Evolutionary conservation across 1,140 invertebrate genomes (phyloP).

Genomic region (Neoseiulus cucumeris): DNA sequence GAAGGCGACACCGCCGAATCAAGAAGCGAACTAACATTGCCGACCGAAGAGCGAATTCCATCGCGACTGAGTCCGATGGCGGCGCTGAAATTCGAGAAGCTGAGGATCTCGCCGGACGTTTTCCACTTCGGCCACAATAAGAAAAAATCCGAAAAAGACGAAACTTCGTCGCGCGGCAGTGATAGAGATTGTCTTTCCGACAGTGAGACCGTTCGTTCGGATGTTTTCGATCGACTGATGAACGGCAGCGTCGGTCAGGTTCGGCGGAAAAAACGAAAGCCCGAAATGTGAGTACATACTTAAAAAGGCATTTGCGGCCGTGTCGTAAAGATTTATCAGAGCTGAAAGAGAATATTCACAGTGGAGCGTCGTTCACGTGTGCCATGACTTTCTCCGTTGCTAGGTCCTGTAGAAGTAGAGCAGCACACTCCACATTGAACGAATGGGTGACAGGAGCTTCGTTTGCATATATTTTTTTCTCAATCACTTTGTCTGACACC

Average conservation of each 20-base stretch:
- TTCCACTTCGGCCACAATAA: conserved; percentile 1
- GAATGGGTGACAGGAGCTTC: no score
- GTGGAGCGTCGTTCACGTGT: no score
- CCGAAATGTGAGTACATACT: no score
- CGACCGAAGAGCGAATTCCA: not conserved
- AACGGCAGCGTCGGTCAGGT: conserved; percentile 6
- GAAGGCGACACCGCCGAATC: not conserved
- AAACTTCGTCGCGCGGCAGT: not conserved
- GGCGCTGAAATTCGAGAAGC: conserved; percentile 5
- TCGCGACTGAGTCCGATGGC: not conserved
- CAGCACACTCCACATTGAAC: no score
- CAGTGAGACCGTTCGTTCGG: not conserved
- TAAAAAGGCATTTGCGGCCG: no score
- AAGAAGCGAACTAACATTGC: not conserved
- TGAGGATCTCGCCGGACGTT: not conserved
- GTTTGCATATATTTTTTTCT: no score
- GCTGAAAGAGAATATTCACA: no score
- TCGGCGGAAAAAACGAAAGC: not conserved
- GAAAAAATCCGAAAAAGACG: not conserved
- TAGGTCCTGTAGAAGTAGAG: no score
- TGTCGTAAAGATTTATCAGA: no score
- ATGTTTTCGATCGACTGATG: not conserved
- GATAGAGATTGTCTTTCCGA: not conserved
- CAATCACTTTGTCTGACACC: no score
- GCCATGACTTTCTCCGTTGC: no score